Evolutionary conservation across 2,888 invertebrate genomes (phyloP), one percentile per base, ranked within the genome.

Genomic region (Machimus atricapillus): DNA sequence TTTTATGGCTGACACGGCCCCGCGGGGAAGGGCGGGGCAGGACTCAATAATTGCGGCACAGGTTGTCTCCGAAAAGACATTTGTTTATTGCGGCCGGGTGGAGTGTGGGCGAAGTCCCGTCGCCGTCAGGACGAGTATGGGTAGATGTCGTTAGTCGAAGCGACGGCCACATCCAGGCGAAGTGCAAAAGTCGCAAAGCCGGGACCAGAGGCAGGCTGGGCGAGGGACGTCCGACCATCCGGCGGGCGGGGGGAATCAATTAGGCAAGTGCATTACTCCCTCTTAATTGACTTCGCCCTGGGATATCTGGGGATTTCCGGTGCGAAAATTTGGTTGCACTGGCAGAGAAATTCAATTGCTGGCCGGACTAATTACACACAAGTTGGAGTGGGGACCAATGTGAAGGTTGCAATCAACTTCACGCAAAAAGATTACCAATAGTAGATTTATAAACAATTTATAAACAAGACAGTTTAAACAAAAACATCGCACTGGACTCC

Each of bases 11-110:
- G 31, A 31, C 9, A 6, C 23, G 43, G 56, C 43, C 19, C 43
- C 23, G 31, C 23, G 31, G 16, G 82, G 37, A 12, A 37, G 58
- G 82, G 66, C 82, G 82, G 37, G 37, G 23, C 9, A 19, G 37
- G 27, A 82, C 82, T 9, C 66, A 66, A 79, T 79, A 79, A 79
- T 79, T 79, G 79, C 52, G 79, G 52, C 79, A 79, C 79, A 79
- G 79, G 79, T 79, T 79, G 79, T 27, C 82, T 82, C 82, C 43
- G 46, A 37, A 16, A 82, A 82, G 66, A 52, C 58, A 58, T 52
- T 34, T 40, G 40, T 37, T 76, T 37, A 76, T 76, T 76, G 40
- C 40, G 40, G 34, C 37, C 34, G 34, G 76, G 76, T n/a, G 12
- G 76, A 16, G 16, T 16, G 34, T 34, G 8, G 76, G 37, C n/a